These are phyloP conservation scores for Chlorops oryzae DNA, from an alignment of 1,140 invertebrate species.

Conservation along the genomic window DNA sequence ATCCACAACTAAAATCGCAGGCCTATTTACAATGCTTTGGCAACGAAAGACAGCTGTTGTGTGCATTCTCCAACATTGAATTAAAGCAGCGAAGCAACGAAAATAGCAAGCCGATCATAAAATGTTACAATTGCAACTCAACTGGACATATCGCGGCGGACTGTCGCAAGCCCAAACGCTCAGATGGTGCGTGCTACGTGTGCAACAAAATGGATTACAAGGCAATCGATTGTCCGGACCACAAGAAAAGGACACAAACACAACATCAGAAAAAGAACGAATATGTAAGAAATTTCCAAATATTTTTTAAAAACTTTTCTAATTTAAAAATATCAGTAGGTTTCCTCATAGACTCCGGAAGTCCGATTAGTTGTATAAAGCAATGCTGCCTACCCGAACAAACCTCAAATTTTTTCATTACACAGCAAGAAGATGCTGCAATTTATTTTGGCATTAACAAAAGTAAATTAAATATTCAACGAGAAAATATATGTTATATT, in stretches of 20 bases:
- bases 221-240: not conserved
- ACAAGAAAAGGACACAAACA: too few relatives aligned
- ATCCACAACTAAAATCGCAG: conserved; percentile 11
- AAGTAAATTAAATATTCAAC: conserved; percentile 5
- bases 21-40: conserved; percentile 7
- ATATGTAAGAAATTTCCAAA: too few relatives aligned
- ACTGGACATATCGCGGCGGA: not conserved
- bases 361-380: conserved; percentile 9
- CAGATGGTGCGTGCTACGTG: not conserved
- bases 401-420: not conserved
- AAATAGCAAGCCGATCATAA: too few relatives aligned
- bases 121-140: conserved; percentile 7
- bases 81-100: too few relatives aligned
- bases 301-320: too few relatives aligned
- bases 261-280: too few relatives aligned
- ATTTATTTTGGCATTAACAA: conserved; percentile 9
- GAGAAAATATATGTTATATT: conserved; percentile 5
- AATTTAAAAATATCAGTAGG: too few relatives aligned
- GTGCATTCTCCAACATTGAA: conserved; percentile 1
- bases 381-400: not conserved
- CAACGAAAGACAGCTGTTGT: not conserved
- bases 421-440: not conserved
- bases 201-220: not conserved
- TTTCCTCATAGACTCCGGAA: conserved; percentile 9
- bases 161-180: conserved; percentile 1